These are phyloP conservation scores for Chaetodon trifasciatus DNA, from an alignment of 2,797 vertebrate genomes.

Conservation along the genomic window DNA sequence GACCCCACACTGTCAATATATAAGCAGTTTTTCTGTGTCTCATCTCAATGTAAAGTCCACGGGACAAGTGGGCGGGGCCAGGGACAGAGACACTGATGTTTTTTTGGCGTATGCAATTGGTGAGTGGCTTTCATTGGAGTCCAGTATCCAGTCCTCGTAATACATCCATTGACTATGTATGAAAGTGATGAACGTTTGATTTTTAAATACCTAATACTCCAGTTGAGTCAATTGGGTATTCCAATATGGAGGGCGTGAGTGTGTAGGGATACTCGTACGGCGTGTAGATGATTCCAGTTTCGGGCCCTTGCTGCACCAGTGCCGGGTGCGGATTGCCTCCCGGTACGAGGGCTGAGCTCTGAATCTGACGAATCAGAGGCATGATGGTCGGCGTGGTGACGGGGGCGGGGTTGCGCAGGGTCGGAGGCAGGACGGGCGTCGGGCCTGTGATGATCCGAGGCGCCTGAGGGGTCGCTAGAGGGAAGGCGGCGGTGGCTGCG, in stretches of 20 bases:
- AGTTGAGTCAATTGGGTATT: conserved; percentile 98
- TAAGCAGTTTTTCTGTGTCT: background rate
- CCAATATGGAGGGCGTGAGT: conserved; percentile 98
- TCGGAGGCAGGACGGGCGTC: conserved; percentile 92
- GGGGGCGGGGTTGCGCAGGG: conserved; percentile 92
- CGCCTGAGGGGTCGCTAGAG: conserved; percentile 94
- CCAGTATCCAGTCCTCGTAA: conserved; percentile 78
- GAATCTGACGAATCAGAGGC: conserved; percentile 99
- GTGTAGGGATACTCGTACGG: conserved; percentile 99
- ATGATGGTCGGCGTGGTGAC: conserved; percentile 94
- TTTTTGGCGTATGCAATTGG: background rate
- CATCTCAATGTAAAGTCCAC: background rate
- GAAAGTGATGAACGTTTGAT: conserved; percentile 39
- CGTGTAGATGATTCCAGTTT: conserved; percentile 96
- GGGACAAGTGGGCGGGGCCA: background rate
- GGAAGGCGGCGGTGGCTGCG: conserved; percentile 91
- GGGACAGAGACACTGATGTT: background rate
- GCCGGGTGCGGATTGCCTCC: conserved; percentile 95
- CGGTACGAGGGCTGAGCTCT: conserved; percentile 94
- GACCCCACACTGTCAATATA: no score
- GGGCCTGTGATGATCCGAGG: conserved; percentile 96
- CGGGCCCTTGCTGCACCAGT: conserved; percentile 93
- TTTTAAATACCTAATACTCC: conserved; percentile 96
- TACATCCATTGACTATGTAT: conserved; percentile 77
- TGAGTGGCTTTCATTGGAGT: conserved; percentile 44